Conservation (phyloP, 2,888 invertebrate species). For the Epistrophe grossulariae region DNA sequence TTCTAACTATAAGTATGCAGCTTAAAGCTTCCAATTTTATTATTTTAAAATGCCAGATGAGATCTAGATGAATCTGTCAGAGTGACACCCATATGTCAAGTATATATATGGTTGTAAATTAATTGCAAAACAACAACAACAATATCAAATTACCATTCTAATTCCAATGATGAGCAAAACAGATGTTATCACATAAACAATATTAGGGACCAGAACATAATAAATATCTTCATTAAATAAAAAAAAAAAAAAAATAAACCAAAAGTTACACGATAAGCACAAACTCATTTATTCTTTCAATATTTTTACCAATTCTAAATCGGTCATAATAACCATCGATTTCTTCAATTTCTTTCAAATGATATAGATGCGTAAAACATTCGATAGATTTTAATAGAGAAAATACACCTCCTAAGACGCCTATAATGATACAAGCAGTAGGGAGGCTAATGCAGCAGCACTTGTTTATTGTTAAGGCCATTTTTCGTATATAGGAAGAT, state of each 20-base stretch:
- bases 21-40: not conserved
- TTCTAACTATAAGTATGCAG: too few relatives aligned
- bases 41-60: not conserved
- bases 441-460: conserved; percentile 34
- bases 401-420: conserved; percentile 15
- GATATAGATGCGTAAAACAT: conserved; percentile 21
- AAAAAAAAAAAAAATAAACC: not conserved
- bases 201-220: conserved; percentile 20
- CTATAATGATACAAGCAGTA: conserved; percentile 23
- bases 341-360: conserved; percentile 15
- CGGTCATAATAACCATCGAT: conserved; percentile 4
- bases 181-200: conserved; percentile 25
- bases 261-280: not conserved
- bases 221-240: conserved; percentile 11
- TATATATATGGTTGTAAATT: not conserved
- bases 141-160: conserved; percentile 6
- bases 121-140: conserved; percentile 25
- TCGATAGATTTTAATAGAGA: conserved; percentile 33
- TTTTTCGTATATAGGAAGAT: conserved; percentile 23
- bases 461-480: conserved; percentile 36
- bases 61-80: conserved; percentile 15
- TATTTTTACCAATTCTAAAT: conserved; percentile 23
- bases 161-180: conserved; percentile 31
- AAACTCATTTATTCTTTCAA: not conserved
- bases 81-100: conserved; percentile 15